Conservation (phyloP, 2,888 invertebrate species). For the Hypena proboscidalis region DNA sequence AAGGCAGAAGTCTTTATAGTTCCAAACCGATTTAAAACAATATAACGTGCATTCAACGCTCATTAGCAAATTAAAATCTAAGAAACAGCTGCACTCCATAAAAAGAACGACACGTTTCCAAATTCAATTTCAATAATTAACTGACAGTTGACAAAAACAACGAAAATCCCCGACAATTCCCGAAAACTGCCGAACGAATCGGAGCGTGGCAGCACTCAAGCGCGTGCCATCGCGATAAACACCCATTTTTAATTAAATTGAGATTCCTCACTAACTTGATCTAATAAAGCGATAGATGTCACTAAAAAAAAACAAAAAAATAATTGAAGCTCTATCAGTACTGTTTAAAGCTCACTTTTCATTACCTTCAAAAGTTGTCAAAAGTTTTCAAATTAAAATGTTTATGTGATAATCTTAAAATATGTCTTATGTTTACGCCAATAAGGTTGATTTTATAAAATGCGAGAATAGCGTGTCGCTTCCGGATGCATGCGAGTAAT, state of each 20-base stretch:
- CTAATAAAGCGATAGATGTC: conserved; percentile 49
- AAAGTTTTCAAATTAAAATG: conserved; percentile 25
- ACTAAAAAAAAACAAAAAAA: background rate
- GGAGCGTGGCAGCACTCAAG: conserved; percentile 74
- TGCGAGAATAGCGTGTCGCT: conserved; percentile 58
- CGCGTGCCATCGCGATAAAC: conserved; percentile 75
- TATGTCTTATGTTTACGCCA: conserved; percentile 38
- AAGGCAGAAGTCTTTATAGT: no score
- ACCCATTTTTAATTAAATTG: conserved; percentile 81
- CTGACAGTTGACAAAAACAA: conserved; percentile 72
- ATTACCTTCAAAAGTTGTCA: conserved; percentile 10
- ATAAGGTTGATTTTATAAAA: conserved; percentile 54
- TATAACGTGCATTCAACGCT: background rate
- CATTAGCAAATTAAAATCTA: conserved; percentile 34
- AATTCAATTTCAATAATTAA: conserved; percentile 78
- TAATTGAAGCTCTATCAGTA: conserved; percentile 7
- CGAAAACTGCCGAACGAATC: conserved; percentile 39
- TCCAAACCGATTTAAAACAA: no score
- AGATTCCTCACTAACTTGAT: conserved; percentile 67
- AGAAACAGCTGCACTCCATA: conserved; percentile 46
- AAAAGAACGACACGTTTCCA: conserved; percentile 49
- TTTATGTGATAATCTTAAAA: conserved; percentile 23
- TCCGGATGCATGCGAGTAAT: conserved; percentile 68
- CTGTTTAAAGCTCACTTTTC: conserved; percentile 17
- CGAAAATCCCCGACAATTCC: conserved; percentile 50